These are phyloP conservation scores for Tangara arthus DNA, from an alignment of 2,797 vertebrate genomes.

Conservation along the genomic window DNA sequence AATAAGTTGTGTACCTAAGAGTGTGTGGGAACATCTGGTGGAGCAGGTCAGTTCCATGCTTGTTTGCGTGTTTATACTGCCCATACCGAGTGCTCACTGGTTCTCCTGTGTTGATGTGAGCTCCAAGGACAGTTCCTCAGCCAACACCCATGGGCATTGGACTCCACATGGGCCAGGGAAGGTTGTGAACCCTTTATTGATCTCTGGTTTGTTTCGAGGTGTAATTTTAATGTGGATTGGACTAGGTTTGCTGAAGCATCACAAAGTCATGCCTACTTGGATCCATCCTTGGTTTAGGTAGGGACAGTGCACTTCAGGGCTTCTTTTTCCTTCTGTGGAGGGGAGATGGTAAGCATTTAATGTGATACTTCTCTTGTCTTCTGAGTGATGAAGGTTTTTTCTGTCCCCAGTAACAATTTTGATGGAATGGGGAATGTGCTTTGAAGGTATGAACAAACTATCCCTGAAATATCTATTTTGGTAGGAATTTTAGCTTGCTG, in stretches of 20 bases:
- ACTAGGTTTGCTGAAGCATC: neutral
- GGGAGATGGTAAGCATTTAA: neutral
- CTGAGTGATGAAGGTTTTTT: neutral
- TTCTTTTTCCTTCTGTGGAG: neutral
- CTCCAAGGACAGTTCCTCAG: neutral
- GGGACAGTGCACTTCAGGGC: neutral
- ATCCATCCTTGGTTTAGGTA: neutral
- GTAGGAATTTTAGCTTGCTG: neutral
- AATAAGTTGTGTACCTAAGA: neutral
- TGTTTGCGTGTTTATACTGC: neutral
- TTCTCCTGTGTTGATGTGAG: neutral
- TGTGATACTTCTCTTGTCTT: neutral
- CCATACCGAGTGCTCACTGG: neutral
- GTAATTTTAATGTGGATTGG: neutral
- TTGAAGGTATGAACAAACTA: neutral
- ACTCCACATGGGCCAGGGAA: neutral
- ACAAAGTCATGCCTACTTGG: neutral
- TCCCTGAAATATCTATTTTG: neutral
- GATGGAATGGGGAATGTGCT: neutral
- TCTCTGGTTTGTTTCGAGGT: neutral
- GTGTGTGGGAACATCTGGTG: neutral
- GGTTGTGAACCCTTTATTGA: neutral
- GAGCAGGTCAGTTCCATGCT: neutral
- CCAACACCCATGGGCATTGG: rapidly evolving
- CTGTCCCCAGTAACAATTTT: neutral